phyloP scores from a whole-genome alignment of 2,113 vertebrate genomes.

The Scortum barcoo region DNA sequence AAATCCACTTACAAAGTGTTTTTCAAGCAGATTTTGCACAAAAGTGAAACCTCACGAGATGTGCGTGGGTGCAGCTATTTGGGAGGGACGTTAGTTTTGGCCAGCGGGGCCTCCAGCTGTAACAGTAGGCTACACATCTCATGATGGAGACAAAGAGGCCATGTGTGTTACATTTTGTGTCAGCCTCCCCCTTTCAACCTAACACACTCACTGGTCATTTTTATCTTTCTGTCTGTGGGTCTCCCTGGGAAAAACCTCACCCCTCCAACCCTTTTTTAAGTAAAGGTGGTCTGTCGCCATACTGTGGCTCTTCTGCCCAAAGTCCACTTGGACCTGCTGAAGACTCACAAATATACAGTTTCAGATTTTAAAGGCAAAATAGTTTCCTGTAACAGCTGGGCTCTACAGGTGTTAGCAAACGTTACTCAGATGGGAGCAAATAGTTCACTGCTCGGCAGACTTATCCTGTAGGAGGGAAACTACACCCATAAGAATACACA shows the following conservation, averaged over 20 bases:
- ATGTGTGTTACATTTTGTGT: slow-evolving; percentile 63
- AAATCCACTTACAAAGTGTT: not conserved
- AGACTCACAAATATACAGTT: not conserved
- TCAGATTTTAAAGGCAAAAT: not conserved
- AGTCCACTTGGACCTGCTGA: not conserved
- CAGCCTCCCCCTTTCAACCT: not conserved
- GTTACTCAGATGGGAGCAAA: not conserved
- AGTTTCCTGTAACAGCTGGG: not conserved
- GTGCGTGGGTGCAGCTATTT: slow-evolving; percentile 25
- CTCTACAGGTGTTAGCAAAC: not conserved
- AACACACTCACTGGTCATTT: not conserved
- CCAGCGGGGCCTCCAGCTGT: slow-evolving; percentile 40
- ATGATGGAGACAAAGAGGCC: slow-evolving; percentile 51
- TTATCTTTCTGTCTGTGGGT: not conserved
- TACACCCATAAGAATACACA: not conserved
- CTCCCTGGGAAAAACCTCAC: too few relatives aligned
- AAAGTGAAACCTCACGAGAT: not conserved
- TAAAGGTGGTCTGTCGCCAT: not conserved
- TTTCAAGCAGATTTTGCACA: not conserved
- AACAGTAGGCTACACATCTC: slow-evolving; percentile 53
- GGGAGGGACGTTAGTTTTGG: slow-evolving; percentile 58
- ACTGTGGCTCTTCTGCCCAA: not conserved
- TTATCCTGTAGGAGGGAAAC: not conserved
- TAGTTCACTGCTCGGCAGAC: not conserved
- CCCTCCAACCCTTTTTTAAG: not conserved